A percentile compares a stretch with the other conserved stretches of the same genome.
These are phyloP conservation scores for Lepeophtheirus salmonis DNA, from an alignment of 1,140 invertebrate species.

Conservation along the genomic window DNA sequence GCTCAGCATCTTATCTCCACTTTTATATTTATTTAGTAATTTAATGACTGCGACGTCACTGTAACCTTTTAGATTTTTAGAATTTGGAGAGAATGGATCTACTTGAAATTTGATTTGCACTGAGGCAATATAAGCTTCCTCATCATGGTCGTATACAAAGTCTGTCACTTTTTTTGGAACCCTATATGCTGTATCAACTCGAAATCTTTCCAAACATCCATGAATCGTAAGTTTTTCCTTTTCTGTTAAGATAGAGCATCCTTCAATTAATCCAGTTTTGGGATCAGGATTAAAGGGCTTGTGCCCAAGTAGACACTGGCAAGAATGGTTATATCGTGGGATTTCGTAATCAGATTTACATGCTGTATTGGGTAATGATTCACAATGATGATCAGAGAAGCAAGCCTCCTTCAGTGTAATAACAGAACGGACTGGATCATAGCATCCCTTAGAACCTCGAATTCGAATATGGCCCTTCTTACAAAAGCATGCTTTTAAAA, in stretches of 20 bases:
- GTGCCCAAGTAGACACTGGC: slow-evolving; percentile 14
- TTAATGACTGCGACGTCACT: slow-evolving; percentile 9
- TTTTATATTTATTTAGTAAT: slow-evolving; percentile 4
- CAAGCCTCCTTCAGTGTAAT: slow-evolving; percentile 15
- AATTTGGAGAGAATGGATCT: not conserved
- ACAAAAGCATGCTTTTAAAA: slow-evolving; percentile 16
- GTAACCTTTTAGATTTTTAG: not conserved
- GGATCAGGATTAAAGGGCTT: slow-evolving; percentile 17
- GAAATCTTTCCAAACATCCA: slow-evolving; percentile 13
- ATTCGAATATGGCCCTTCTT: slow-evolving; percentile 4
- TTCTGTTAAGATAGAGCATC: slow-evolving; percentile 12
- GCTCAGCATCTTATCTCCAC: slow-evolving; percentile 9
- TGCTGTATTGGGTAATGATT: slow-evolving; percentile 11
- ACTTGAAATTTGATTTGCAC: slow-evolving; percentile 8
- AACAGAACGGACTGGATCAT: slow-evolving; percentile 16
- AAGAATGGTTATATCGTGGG: slow-evolving; percentile 12
- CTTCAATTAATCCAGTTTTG: slow-evolving; percentile 15
- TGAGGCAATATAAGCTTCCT: not conserved
- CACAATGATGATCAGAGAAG: slow-evolving; percentile 16
- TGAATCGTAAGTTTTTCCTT: slow-evolving; percentile 3
- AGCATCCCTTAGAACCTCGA: slow-evolving; percentile 15
- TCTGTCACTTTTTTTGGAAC: slow-evolving; percentile 4
- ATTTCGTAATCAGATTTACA: slow-evolving; percentile 8
- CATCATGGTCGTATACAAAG: not conserved
- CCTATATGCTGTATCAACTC: slow-evolving; percentile 1